These are phyloP conservation scores for Amblyraja radiata DNA, from an alignment of 2,797 vertebrate species.

Conservation along the genomic window DNA sequence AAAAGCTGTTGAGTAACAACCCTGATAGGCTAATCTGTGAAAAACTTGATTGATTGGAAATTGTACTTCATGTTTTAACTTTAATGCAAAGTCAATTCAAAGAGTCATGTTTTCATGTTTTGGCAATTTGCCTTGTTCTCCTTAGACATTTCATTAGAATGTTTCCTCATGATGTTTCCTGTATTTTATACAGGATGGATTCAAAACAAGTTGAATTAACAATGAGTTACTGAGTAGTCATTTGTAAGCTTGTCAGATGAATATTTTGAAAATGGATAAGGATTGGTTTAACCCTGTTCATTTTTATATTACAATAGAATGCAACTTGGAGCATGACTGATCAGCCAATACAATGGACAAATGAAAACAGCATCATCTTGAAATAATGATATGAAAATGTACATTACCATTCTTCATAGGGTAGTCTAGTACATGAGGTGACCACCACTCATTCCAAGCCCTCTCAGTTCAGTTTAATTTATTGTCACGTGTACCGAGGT, in stretches of 20 bases:
- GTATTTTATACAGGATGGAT: not conserved
- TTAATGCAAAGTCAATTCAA: not conserved
- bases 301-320: not conserved
- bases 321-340: not conserved
- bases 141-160: not conserved
- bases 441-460: no score
- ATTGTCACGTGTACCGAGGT: no score
- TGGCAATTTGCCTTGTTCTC: not conserved
- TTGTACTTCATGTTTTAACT: not conserved
- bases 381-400: not conserved
- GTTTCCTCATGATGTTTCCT: not conserved
- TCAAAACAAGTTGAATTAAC: slow-evolving; percentile 16
- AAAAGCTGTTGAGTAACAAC: not conserved
- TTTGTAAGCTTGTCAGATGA: not conserved
- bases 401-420: not conserved
- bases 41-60: not conserved
- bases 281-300: slow-evolving; percentile 18
- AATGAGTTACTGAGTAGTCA: not conserved
- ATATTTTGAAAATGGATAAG: slow-evolving; percentile 19
- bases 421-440: not conserved
- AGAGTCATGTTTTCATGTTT: slow-evolving; percentile 1
- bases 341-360: not conserved
- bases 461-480: no score
- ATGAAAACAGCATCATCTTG: not conserved
- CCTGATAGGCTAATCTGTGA: not conserved